Percentiles rank a stretch among this genome's conserved stretches.
These are phyloP conservation scores for Listronotus bonariensis DNA, from an alignment of 1,140 invertebrate genomes.

Conservation along the genomic window DNA sequence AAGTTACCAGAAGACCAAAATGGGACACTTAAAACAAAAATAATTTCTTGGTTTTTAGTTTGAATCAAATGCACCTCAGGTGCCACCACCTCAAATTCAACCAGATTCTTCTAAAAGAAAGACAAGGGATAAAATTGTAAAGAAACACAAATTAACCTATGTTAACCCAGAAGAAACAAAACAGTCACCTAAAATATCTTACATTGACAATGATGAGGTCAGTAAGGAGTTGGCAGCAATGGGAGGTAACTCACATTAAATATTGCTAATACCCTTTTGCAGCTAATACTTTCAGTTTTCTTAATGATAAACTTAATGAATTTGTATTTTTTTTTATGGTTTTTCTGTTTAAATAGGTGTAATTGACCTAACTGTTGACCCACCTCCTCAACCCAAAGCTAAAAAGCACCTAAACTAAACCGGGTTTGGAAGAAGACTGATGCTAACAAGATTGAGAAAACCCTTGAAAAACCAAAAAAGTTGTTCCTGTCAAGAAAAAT, in stretches of 20 bases:
- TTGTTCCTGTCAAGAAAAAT: constrained; percentile 19
- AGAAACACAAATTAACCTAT: constrained; percentile 59
- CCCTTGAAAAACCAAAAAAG: constrained; percentile 32
- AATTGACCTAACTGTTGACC: constrained; percentile 7
- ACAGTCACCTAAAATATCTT: constrained; percentile 59
- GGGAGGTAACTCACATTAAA: too few species aligned
- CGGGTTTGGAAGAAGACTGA: constrained; percentile 30
- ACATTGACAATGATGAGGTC: constrained; percentile 60
- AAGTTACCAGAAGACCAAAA: too few species aligned
- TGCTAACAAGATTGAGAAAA: neutral
- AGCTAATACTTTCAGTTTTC: too few species aligned
- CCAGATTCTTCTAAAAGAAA: constrained; percentile 15
- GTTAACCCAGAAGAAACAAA: constrained; percentile 59
- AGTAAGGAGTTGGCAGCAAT: constrained; percentile 61
- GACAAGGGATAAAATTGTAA: constrained; percentile 46
- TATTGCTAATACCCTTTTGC: too few species aligned
- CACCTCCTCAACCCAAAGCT: constrained; percentile 5
- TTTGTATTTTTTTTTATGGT: neutral
- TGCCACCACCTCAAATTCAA: constrained; percentile 7
- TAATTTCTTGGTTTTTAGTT: constrained; percentile 1
- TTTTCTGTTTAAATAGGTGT: constrained; percentile 10
- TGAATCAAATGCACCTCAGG: constrained; percentile 7
- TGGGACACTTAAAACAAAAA: too few species aligned
- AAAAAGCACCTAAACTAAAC: constrained; percentile 26
- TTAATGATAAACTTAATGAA: too few species aligned